These are phyloP conservation scores for Eulemur macaco DNA, from an alignment of 2,113 vertebrate species.

Conservation along the genomic window DNA sequence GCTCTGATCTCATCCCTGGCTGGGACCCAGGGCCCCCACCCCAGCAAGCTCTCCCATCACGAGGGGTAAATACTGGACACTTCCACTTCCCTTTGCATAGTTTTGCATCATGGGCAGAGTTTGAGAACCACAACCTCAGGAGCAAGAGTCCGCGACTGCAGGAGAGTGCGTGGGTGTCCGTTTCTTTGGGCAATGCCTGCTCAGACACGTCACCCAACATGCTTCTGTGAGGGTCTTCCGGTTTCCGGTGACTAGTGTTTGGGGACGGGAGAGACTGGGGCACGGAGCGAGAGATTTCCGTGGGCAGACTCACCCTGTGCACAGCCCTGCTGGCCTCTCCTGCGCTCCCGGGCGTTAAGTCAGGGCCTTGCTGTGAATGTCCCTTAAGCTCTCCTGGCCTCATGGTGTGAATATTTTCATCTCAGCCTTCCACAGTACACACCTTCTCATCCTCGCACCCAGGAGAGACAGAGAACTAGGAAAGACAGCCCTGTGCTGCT, in stretches of 20 bases:
- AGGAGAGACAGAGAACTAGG: rapidly evolving
- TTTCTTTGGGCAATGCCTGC: neutral
- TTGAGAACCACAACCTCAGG: no score
- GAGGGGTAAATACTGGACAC: neutral
- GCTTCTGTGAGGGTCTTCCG: neutral
- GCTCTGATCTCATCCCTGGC: rapidly evolving
- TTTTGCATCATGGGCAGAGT: neutral
- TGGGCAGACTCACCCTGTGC: neutral
- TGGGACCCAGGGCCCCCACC: neutral
- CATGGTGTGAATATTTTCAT: rapidly evolving
- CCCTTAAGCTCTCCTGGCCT: neutral
- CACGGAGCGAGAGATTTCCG: rapidly evolving
- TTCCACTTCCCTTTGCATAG: neutral
- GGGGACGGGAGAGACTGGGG: no score
- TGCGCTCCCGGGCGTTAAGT: no score
- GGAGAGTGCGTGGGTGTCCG: rapidly evolving
- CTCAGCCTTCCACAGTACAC: rapidly evolving
- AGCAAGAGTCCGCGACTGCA: neutral
- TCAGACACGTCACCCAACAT: no score
- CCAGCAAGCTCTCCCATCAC: rapidly evolving
- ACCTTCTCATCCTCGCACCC: neutral
- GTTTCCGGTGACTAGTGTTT: no score
- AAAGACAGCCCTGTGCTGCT: rapidly evolving
- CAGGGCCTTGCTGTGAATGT: neutral
- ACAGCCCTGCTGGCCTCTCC: rapidly evolving